These are phyloP conservation scores for Listronotus oregonensis DNA, from an alignment of 1,140 invertebrate species.

Conservation along the genomic window DNA sequence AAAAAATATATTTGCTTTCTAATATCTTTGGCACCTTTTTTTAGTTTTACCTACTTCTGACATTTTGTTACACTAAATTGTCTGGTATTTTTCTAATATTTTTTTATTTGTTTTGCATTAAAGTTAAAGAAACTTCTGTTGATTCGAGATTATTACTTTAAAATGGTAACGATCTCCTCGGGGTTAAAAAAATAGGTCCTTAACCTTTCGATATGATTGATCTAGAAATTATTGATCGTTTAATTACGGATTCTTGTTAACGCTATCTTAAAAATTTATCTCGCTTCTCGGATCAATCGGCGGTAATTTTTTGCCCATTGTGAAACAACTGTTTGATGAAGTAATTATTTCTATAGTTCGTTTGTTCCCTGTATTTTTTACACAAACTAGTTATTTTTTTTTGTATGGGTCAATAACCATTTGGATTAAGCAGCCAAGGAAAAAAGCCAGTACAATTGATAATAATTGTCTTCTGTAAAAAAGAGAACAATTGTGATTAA, in stretches of 20 bases:
- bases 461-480: neutral
- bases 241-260: neutral
- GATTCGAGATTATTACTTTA: neutral
- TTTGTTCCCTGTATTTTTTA: neutral
- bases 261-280: too few species aligned
- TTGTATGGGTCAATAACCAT: conserved; percentile 20
- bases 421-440: neutral
- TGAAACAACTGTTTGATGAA: too few species aligned
- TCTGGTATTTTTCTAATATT: too few species aligned
- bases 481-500: too few species aligned
- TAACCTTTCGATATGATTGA: neutral
- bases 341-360: neutral
- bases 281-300: too few species aligned
- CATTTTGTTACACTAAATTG: too few species aligned
- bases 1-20: too few species aligned
- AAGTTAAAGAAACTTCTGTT: too few species aligned
- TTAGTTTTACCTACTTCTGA: too few species aligned
- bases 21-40: too few species aligned
- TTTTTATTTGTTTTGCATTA: too few species aligned
- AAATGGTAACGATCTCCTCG: neutral
- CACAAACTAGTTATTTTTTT: conserved; percentile 2
- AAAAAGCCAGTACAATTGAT: neutral
- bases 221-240: neutral
- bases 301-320: too few species aligned
- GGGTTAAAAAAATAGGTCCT: neutral